phyloP scores from a whole-genome alignment of 2,113 vertebrate species.

The Petrocephalus zakoni region DNA sequence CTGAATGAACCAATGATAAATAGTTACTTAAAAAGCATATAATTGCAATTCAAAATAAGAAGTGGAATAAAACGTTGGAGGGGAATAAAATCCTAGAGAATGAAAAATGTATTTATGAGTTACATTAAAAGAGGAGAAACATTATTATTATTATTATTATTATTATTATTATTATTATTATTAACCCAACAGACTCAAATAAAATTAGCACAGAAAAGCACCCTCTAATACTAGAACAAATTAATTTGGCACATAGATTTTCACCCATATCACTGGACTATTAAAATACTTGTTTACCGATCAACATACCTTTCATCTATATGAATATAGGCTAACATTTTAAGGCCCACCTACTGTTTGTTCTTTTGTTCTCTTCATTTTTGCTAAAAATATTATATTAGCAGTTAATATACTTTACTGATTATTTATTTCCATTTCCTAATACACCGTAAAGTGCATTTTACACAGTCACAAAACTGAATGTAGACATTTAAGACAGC shows the following conservation, averaged over 20 bases:
- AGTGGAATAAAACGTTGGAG: neutral
- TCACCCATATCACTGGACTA: neutral
- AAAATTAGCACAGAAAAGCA: neutral
- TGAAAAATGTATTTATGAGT: neutral
- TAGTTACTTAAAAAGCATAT: neutral
- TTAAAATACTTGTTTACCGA: neutral
- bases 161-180: no score
- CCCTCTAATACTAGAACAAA: neutral
- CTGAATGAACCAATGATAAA: neutral
- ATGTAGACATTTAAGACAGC: neutral
- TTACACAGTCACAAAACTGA: neutral
- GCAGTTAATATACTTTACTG: neutral
- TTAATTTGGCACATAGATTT: neutral
- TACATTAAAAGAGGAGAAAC: neutral
- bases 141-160: no score
- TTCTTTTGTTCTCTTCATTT: no score
- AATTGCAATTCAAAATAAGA: neutral
- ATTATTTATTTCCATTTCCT: neutral
- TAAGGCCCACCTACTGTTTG: neutral
- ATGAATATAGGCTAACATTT: neutral
- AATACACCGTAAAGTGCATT: neutral
- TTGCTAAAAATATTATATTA: neutral
- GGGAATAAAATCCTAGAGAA: neutral
- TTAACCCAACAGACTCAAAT: neutral
- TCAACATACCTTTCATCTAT: neutral